phyloP scores from a whole-genome alignment of 2,797 vertebrate genomes.

The Amblyraja radiata region DNA sequence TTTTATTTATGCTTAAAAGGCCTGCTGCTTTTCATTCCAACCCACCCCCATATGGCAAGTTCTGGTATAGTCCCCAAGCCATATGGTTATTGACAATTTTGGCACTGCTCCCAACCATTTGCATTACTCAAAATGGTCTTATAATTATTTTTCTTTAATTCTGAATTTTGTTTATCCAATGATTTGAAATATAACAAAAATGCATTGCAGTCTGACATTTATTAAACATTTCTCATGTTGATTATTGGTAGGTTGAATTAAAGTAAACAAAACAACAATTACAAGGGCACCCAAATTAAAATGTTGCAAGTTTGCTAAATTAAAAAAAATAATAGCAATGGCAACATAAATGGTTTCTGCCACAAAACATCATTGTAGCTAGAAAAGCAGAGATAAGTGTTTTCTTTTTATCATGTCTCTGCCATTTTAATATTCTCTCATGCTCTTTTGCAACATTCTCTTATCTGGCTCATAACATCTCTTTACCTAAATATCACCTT shows the following conservation, averaged over 20 bases:
- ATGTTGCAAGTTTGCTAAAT: background rate
- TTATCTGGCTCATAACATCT: background rate
- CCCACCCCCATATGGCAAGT: constrained; percentile 32
- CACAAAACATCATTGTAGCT: background rate
- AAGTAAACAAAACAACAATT: background rate
- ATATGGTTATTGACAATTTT: constrained; percentile 34
- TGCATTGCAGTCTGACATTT: background rate
- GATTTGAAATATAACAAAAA: constrained; percentile 11
- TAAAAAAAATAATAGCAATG: background rate
- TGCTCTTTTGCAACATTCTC: background rate
- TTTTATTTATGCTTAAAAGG: constrained; percentile 37
- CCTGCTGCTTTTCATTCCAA: constrained; percentile 31
- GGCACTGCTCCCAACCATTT: constrained; percentile 25
- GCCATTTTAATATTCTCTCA: background rate
- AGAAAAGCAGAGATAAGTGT: background rate
- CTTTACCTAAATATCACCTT: background rate
- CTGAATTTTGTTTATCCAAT: constrained; percentile 19
- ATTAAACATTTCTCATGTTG: background rate
- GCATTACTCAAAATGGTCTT: constrained; percentile 9
- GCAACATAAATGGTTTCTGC: background rate
- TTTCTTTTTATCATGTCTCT: background rate
- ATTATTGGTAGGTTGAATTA: no score
- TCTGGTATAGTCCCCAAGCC: constrained; percentile 34
- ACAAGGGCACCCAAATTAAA: background rate
- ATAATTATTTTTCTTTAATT: constrained; percentile 20